These are phyloP conservation scores for Cylindroiulus punctatus DNA, from an alignment of 2,888 invertebrate species.

Conservation along the genomic window DNA sequence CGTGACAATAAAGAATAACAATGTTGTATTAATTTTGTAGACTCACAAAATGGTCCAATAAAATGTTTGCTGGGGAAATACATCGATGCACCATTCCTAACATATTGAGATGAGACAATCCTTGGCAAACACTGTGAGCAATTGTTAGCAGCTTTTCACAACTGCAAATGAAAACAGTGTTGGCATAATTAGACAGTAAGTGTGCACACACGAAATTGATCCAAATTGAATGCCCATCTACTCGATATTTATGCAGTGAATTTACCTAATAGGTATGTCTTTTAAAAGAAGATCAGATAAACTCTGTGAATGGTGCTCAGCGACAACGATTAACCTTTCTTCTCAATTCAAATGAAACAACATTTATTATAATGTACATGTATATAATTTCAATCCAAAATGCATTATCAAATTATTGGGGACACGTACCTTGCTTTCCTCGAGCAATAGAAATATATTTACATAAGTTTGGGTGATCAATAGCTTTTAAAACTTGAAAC, in stretches of 20 bases:
- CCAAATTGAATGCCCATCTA: conserved; percentile 6
- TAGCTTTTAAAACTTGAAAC: conserved; percentile 82
- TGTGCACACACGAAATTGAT: neutral
- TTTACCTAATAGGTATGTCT: conserved; percentile 27
- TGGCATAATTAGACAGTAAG: neutral
- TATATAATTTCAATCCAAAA: too few relatives aligned
- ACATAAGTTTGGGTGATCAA: conserved; percentile 84
- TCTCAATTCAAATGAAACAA: conserved; percentile 59
- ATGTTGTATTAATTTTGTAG: too few relatives aligned
- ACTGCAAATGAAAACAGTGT: conserved; percentile 57
- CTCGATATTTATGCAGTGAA: conserved; percentile 49
- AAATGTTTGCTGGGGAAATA: conserved; percentile 83
- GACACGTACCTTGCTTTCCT: conserved; percentile 85
- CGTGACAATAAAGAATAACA: neutral
- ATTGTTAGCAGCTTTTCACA: conserved; percentile 72
- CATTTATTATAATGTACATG: conserved; percentile 38
- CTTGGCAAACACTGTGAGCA: conserved; percentile 78
- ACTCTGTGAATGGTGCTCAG: conserved; percentile 64
- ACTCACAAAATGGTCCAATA: conserved; percentile 75
- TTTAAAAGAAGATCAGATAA: conserved; percentile 51
- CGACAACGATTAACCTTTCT: conserved; percentile 67
- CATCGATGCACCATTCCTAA: conserved; percentile 81
- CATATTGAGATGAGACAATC: conserved; percentile 77
- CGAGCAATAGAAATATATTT: conserved; percentile 90
- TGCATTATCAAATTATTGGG: neutral